A percentile compares a stretch with the other conserved stretches of the same genome.
Conservation (phyloP, 2,113 vertebrate genomes). For the Ahaetulla prasina region DNA sequence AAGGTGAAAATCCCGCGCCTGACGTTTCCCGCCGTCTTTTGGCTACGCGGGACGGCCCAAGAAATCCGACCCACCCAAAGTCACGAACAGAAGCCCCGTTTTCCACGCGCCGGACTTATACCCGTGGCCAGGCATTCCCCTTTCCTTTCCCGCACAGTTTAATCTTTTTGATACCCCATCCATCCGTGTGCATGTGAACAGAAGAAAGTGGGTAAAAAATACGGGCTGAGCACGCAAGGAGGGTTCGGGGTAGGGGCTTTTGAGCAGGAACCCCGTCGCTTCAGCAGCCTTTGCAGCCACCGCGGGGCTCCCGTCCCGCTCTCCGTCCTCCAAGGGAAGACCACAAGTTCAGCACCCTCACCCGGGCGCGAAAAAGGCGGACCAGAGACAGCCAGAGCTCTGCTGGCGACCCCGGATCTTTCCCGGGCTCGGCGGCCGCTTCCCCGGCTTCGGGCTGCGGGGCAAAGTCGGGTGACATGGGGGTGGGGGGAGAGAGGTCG, state of each 20-base stretch:
- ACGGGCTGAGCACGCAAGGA: not conserved
- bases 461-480: not conserved
- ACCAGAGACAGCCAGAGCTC: not conserved
- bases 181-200: not conserved
- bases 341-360: not conserved
- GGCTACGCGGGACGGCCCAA: not conserved
- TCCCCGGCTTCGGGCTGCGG: not conserved
- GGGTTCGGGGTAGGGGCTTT: not conserved
- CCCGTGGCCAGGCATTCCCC: not conserved
- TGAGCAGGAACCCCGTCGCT: not conserved
- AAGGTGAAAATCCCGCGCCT: not conserved
- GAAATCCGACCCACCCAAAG: not conserved
- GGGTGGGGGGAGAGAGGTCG: not conserved
- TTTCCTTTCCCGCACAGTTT: not conserved
- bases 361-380: not conserved
- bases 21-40: not conserved
- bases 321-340: not conserved
- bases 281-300: not conserved
- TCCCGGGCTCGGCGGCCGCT: not conserved
- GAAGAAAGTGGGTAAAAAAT: not conserved
- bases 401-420: not conserved
- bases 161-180: not conserved
- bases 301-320: not conserved
- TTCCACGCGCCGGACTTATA: not conserved
- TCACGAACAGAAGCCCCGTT: not conserved